These are phyloP conservation scores for Pegoplata infirma DNA, from an alignment of 2,888 invertebrate genomes.

Conservation along the genomic window DNA sequence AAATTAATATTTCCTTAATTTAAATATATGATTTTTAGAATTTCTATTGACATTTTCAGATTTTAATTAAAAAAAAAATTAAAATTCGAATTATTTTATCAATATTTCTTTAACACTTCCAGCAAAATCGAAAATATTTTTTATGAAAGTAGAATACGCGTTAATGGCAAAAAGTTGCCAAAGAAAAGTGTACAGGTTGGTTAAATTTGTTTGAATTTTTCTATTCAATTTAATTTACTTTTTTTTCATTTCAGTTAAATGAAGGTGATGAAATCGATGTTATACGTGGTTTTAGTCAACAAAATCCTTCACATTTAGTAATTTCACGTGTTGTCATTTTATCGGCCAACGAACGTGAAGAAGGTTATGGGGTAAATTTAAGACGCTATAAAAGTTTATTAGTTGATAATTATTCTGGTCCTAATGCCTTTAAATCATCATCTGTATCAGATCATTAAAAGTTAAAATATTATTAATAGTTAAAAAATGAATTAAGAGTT, in stretches of 20 bases:
- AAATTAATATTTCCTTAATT: too few relatives aligned
- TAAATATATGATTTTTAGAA: too few relatives aligned
- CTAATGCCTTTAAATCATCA: slow-evolving; percentile 74
- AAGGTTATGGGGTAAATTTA: slow-evolving; percentile 80
- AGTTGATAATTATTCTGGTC: slow-evolving; percentile 84
- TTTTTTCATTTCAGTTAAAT: slow-evolving; percentile 79
- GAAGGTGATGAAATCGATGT: slow-evolving; percentile 89
- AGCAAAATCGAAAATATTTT: slow-evolving; percentile 90
- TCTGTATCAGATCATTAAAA: slow-evolving; percentile 78
- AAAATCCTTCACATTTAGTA: slow-evolving; percentile 84
- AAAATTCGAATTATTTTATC: too few relatives aligned
- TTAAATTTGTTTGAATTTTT: background rate
- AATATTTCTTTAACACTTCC: too few relatives aligned
- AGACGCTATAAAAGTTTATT: slow-evolving; percentile 84
- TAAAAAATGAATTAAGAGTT: too few relatives aligned
- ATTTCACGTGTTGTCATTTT: slow-evolving; percentile 85
- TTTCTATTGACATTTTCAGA: too few relatives aligned
- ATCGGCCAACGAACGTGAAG: slow-evolving; percentile 79
- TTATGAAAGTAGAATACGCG: slow-evolving; percentile 88
- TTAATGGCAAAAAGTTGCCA: slow-evolving; percentile 86
- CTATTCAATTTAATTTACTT: background rate
- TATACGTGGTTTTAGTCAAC: slow-evolving; percentile 83
- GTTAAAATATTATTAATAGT: background rate
- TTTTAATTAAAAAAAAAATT: too few relatives aligned
- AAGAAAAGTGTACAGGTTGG: slow-evolving; percentile 87